These are phyloP conservation scores for Amiota minor DNA, from an alignment of 2,888 invertebrate species.

Conservation along the genomic window DNA sequence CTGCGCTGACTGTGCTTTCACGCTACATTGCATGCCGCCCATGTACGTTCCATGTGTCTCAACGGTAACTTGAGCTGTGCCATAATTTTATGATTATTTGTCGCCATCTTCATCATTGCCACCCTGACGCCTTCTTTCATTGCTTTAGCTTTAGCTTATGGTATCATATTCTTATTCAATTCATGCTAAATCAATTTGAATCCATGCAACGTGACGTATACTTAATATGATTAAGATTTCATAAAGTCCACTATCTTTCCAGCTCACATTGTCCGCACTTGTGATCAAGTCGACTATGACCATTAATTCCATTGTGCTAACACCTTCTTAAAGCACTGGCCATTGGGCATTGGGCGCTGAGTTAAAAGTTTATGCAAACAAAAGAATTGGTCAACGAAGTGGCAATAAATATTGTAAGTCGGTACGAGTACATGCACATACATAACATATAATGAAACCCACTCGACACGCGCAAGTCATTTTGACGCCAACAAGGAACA, in stretches of 20 bases:
- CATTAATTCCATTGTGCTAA: too few species aligned
- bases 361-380: slow-evolving; percentile 30
- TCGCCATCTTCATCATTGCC: too few species aligned
- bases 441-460: too few species aligned
- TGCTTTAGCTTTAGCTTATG: slow-evolving; percentile 31
- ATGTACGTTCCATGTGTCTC: slow-evolving; percentile 35
- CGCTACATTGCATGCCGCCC: slow-evolving; percentile 44
- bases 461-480: too few species aligned
- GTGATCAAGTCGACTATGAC: slow-evolving; percentile 2
- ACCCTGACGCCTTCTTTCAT: too few species aligned
- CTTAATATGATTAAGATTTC: slow-evolving; percentile 54
- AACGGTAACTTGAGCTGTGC: slow-evolving; percentile 34
- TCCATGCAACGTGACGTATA: slow-evolving; percentile 56
- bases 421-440: too few species aligned
- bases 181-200: slow-evolving; percentile 33
- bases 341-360: too few species aligned
- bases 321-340: too few species aligned
- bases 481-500: too few species aligned
- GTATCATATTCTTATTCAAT: slow-evolving; percentile 39
- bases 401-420: too few species aligned
- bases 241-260: slow-evolving; percentile 16
- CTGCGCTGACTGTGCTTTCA: slow-evolving; percentile 31
- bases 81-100: not conserved
- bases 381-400: slow-evolving; percentile 39
- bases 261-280: not conserved